Conservation (phyloP, 2,113 vertebrate genomes). For the Ptychochromis oligacanthus region DNA sequence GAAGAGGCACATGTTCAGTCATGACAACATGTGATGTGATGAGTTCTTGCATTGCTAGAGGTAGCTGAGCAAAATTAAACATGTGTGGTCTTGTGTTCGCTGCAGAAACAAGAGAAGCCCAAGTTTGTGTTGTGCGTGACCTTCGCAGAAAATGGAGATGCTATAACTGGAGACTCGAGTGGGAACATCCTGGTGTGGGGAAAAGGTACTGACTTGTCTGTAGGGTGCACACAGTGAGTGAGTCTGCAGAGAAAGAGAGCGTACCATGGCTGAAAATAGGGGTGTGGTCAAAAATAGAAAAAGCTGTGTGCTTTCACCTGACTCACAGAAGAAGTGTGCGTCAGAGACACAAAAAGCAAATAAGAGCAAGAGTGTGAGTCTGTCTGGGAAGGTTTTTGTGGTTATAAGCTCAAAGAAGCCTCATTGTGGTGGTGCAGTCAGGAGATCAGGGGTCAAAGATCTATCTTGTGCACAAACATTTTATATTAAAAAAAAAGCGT, state of each 20-base stretch:
- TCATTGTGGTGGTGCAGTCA: conserved; percentile 10
- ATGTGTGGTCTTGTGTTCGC: conserved; percentile 55
- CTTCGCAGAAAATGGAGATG: conserved; percentile 97
- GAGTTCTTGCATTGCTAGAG: background rate
- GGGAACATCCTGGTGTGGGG: conserved; percentile 99
- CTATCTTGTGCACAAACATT: background rate
- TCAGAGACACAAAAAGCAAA: background rate
- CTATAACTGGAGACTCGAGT: conserved; percentile 97
- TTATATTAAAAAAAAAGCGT: background rate
- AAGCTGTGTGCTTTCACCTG: background rate
- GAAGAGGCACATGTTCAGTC: background rate
- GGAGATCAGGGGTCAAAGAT: background rate
- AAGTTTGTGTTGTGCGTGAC: conserved; percentile 98
- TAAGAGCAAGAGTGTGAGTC: background rate
- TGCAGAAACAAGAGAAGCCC: conserved; percentile 99
- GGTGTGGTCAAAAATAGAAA: background rate
- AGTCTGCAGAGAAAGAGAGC: background rate
- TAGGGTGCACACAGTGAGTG: background rate
- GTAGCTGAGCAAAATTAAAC: background rate
- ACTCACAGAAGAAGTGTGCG: background rate
- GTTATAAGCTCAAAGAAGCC: background rate
- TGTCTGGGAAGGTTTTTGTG: background rate
- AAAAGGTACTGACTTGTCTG: conserved; percentile 84
- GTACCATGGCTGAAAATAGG: background rate
- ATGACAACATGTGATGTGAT: background rate